These are phyloP conservation scores for Zygogramma bicolorata DNA, from an alignment of 2,888 invertebrate species.

Conservation along the genomic window DNA sequence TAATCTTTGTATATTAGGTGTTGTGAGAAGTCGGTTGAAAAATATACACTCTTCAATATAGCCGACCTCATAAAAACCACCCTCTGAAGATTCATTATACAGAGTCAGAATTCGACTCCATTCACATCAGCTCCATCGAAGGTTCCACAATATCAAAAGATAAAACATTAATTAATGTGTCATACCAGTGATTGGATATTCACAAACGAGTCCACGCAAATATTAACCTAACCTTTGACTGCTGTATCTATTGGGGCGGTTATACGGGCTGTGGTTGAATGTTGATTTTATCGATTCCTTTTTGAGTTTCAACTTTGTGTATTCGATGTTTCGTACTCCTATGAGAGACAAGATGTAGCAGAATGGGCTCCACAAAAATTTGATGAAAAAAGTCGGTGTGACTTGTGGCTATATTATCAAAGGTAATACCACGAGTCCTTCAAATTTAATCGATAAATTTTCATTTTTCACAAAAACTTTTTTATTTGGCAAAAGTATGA, in stretches of 20 bases:
- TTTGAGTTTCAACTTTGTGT: neutral
- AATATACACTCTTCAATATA: too few relatives aligned
- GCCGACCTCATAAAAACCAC: neutral
- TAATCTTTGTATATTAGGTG: too few relatives aligned
- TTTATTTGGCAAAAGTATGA: too few relatives aligned
- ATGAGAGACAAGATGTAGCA: too few relatives aligned
- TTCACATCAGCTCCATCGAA: neutral
- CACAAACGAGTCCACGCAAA: neutral
- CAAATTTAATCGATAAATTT: too few relatives aligned
- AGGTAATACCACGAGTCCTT: too few relatives aligned
- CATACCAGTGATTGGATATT: neutral
- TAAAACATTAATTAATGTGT: neutral
- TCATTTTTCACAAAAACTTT: too few relatives aligned
- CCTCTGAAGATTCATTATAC: neutral
- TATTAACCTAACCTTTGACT: neutral
- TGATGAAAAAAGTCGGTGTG: too few relatives aligned
- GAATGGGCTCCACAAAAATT: too few relatives aligned
- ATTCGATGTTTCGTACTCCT: neutral
- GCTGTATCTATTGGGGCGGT: neutral
- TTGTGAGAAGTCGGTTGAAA: too few relatives aligned
- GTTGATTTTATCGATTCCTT: neutral
- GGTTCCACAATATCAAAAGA: neutral
- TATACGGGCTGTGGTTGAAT: neutral
- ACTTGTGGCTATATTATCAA: too few relatives aligned
- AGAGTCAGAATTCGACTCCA: neutral